These are phyloP conservation scores for Brachionichthys hirsutus DNA, from an alignment of 2,113 vertebrate species.

Conservation along the genomic window DNA sequence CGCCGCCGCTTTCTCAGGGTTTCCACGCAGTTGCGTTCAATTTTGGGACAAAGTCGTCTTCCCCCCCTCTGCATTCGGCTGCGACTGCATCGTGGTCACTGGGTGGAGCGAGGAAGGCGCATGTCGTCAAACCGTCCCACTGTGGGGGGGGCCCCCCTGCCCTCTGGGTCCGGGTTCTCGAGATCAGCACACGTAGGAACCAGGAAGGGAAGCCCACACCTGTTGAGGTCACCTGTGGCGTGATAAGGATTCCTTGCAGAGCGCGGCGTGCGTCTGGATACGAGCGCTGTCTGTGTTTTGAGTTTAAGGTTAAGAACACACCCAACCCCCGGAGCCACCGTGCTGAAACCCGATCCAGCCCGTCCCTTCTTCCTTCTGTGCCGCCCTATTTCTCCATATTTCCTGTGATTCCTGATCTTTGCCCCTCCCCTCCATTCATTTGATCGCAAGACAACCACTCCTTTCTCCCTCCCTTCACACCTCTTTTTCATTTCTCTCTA, in stretches of 20 bases:
- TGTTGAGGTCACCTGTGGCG: slow-evolving; percentile 3
- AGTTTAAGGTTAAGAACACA: slow-evolving; percentile 79
- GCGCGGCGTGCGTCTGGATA: slow-evolving; percentile 16
- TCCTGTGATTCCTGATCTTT: slow-evolving; percentile 51
- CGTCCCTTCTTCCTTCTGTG: slow-evolving; percentile 56
- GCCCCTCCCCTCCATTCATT: slow-evolving; percentile 61
- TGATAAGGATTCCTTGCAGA: slow-evolving; percentile 18
- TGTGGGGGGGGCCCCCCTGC: not conserved
- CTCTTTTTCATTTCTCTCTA: slow-evolving; percentile 1
- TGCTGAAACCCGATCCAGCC: slow-evolving; percentile 84
- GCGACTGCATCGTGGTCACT: not conserved
- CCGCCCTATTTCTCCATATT: slow-evolving; percentile 43
- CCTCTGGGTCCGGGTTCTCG: not conserved
- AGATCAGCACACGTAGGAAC: not conserved
- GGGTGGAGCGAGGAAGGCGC: not conserved
- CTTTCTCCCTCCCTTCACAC: slow-evolving; percentile 41
- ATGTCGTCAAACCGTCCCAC: not conserved
- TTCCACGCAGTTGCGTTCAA: slow-evolving; percentile 6
- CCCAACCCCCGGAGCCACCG: slow-evolving; percentile 68
- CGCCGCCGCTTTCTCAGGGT: not conserved
- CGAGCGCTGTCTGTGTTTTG: slow-evolving; percentile 41
- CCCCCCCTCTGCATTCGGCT: slow-evolving; percentile 3
- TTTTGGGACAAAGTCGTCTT: not conserved
- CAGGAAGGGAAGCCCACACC: slow-evolving; percentile 38
- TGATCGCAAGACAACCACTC: slow-evolving; percentile 75